Conservation (phyloP, 2,113 vertebrate species). For the Serilophus lunatus region DNA sequence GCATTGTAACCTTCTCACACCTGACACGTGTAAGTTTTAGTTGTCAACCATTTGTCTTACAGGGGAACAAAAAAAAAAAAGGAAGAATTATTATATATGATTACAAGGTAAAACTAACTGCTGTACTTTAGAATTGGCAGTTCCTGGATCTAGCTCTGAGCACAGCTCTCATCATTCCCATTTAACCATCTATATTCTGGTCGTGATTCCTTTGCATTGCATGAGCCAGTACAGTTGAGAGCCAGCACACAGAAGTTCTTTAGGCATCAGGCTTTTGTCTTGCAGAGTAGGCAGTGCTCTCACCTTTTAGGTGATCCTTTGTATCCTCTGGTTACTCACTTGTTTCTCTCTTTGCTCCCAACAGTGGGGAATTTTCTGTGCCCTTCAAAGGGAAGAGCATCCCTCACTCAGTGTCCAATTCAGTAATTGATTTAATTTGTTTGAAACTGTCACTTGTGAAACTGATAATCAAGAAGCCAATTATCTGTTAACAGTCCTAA, state of each 20-base stretch:
- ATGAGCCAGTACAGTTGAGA: rapidly evolving
- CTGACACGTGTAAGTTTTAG: background rate
- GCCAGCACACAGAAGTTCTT: background rate
- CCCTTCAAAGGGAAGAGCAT: background rate
- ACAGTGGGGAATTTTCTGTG: background rate
- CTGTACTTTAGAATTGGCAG: background rate
- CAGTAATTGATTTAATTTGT: slow-evolving; percentile 24
- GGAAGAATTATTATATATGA: background rate
- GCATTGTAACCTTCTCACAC: background rate
- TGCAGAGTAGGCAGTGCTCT: background rate
- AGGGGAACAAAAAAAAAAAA: background rate
- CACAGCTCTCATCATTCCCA: background rate
- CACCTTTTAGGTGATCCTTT: background rate
- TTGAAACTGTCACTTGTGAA: slow-evolving; percentile 34
- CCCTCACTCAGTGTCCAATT: background rate
- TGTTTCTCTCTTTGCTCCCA: background rate
- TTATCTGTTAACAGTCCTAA: background rate
- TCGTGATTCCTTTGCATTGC: background rate
- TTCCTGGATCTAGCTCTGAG: background rate
- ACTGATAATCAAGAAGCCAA: background rate
- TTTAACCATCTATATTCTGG: background rate
- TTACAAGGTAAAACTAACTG: background rate
- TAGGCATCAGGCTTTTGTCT: background rate
- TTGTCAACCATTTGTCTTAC: background rate
- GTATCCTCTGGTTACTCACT: background rate